These are phyloP conservation scores for Anolis apletophallus DNA, from an alignment of 2,797 vertebrate genomes.

Conservation along the genomic window DNA sequence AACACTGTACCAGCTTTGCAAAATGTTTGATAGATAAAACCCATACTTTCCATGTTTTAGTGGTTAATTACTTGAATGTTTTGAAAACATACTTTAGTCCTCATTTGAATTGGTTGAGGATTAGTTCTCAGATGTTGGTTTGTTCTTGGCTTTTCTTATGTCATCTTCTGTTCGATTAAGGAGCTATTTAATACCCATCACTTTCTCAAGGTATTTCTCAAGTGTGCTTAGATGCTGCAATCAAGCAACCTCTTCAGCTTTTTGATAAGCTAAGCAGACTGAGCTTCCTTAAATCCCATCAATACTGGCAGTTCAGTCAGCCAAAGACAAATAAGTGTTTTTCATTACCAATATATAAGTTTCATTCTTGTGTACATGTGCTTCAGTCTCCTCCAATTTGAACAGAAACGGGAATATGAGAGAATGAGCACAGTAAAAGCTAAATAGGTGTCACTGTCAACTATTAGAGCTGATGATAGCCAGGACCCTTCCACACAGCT, in stretches of 20 bases:
- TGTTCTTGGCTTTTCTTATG: not conserved
- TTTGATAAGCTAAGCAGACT: not conserved
- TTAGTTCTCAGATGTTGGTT: not conserved
- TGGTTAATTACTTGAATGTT: not conserved
- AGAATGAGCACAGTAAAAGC: not conserved
- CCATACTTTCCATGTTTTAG: not conserved
- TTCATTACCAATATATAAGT: constrained; percentile 30
- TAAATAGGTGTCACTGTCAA: constrained; percentile 18
- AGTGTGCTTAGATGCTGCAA: constrained; percentile 1
- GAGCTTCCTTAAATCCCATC: not conserved
- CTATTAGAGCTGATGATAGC: constrained; percentile 41
- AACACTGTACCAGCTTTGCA: not conserved
- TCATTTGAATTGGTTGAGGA: not conserved
- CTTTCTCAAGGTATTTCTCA: not conserved
- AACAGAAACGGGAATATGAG: not conserved
- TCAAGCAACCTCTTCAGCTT: constrained; percentile 5
- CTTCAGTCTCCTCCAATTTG: not conserved
- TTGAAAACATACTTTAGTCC: not conserved
- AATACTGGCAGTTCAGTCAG: not conserved
- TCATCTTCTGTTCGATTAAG: not conserved
- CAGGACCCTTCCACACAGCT: not conserved
- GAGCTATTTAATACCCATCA: not conserved
- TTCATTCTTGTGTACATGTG: not conserved
- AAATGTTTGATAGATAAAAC: not conserved
- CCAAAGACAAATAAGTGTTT: constrained; percentile 14